Base-by-base conservation (phyloP, 2,797 vertebrate species). In the Hippocampus kuda region DNA sequence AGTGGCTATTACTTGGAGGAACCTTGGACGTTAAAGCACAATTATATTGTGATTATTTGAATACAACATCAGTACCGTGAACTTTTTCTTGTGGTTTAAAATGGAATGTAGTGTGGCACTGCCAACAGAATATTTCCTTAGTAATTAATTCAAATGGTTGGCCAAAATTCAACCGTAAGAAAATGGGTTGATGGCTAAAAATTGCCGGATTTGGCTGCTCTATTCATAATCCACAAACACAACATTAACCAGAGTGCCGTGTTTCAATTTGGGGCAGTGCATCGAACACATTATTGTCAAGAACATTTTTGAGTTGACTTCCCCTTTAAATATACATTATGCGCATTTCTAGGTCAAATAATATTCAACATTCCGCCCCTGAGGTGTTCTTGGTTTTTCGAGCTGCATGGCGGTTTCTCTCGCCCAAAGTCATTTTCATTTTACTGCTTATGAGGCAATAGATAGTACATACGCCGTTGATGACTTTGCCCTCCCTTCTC, bases 401-500 rank as follows among this genome's bases (percentile, higher is more conserved):
- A 51, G 22, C 6, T 22, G 20, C 18, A 51, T 22, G 49, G 18
- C 20, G 49, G 6, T 1, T 5, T 51, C 49, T 51, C n/a, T 48
- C 46, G 16, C 10, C 53, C 4, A 56, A 56, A 56, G 30, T 34
- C 59, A 20, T 61, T 61, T 61, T 22, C 27, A 18, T 61, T 61
- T 61, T 20, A 61, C 30, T 20, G 27, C 27, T 61, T 61, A 61
- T 20, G 30, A 61, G 59, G 16, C 6, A 61, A 30, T 9, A 61
- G 63, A 65, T 53, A n/a, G 66, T 48, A 59, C 13, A 56, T 24
- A 30, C 13, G 8, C 59, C 59, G 1, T 61, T 69, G 73, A 76
- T 75, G 75, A 76, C 67, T 75, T 67, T 61, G 56, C 53, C 49
- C 10, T 65, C 24, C 63, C 63, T 46, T 24, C 68, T 68, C 71